Evolutionary conservation across 92 coral and sea anemone species (phyloP).

Genomic region (Nematostella vectensis): DNA sequence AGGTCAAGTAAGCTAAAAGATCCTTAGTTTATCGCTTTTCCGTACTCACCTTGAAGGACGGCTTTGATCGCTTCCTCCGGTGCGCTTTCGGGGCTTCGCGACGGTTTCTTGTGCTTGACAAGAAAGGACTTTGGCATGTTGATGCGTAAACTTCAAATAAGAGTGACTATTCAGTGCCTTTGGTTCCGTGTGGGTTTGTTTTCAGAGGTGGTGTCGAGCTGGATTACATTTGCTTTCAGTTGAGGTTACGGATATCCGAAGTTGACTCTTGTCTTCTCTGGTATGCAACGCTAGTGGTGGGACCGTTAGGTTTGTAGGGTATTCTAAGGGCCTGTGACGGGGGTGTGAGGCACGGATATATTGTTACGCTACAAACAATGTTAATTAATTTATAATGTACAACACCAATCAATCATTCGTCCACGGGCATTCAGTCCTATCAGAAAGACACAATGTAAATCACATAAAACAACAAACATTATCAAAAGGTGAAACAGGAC

Average conservation of each 20-base stretch:
- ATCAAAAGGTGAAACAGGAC: constrained; percentile 56
- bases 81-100: constrained; percentile 27
- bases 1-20: constrained; percentile 52
- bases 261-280: too few species aligned
- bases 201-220: too few species aligned
- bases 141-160: too few species aligned
- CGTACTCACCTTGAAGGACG: constrained; percentile 28
- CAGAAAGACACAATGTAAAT: constrained; percentile 76
- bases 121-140: constrained; percentile 85
- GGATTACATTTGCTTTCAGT: constrained; percentile 3
- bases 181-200: too few species aligned
- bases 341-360: constrained; percentile 90
- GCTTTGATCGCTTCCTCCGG: constrained; percentile 13
- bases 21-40: constrained; percentile 4
- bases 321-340: constrained; percentile 54
- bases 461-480: constrained; percentile 79
- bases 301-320: constrained; percentile 91
- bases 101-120: constrained; percentile 70
- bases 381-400: constrained; percentile 99
- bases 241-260: too few species aligned
- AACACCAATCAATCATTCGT: constrained; percentile 88
- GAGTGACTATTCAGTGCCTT: too few species aligned
- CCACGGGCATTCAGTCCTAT: constrained; percentile 57
- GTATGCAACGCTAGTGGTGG: constrained; percentile 4
- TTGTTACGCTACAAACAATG: constrained; percentile 99